Percentiles rank a stretch among this genome's conserved stretches.
Evolutionary conservation across 2,797 vertebrate species (phyloP).

Genomic region (Serranus cabrilla): DNA sequence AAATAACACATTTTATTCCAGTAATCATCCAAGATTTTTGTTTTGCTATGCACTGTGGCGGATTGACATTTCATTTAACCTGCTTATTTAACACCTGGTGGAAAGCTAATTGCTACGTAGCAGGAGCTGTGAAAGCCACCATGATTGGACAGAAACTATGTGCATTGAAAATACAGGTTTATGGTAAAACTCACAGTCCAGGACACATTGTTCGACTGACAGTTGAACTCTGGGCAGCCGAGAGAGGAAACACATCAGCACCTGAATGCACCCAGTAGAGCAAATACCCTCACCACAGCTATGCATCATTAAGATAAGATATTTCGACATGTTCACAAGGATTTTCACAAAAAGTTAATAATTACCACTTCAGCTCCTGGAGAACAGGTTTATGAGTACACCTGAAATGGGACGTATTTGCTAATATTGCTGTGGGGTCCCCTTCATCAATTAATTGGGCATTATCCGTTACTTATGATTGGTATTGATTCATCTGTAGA

Average conservation of each 20-base stretch:
- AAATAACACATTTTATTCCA: slow-evolving; percentile 4
- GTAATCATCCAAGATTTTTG: not conserved
- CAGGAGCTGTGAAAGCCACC: not conserved
- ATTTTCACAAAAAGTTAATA: slow-evolving; percentile 42
- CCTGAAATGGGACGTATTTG: not conserved
- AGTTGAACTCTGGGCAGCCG: slow-evolving; percentile 18
- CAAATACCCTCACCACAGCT: slow-evolving; percentile 34
- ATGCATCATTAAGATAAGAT: slow-evolving; percentile 34
- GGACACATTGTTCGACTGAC: not conserved
- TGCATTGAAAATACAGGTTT: not conserved
- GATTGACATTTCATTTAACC: not conserved
- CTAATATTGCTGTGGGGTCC: too few species aligned
- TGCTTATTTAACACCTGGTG: not conserved
- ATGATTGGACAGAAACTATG: not conserved
- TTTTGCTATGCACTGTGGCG: not conserved
- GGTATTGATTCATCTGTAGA: too few species aligned
- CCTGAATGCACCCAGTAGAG: slow-evolving; percentile 21
- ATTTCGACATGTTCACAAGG: slow-evolving; percentile 7
- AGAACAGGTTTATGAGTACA: not conserved
- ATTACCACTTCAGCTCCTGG: slow-evolving; percentile 21
- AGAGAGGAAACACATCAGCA: slow-evolving; percentile 4
- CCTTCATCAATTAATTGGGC: too few species aligned
- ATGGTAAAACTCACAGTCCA: not conserved
- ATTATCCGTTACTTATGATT: not conserved
- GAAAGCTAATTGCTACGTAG: not conserved